Evolutionary conservation across 2,797 vertebrate genomes (phyloP).

Genomic region (Microctenopoma lineatum): DNA sequence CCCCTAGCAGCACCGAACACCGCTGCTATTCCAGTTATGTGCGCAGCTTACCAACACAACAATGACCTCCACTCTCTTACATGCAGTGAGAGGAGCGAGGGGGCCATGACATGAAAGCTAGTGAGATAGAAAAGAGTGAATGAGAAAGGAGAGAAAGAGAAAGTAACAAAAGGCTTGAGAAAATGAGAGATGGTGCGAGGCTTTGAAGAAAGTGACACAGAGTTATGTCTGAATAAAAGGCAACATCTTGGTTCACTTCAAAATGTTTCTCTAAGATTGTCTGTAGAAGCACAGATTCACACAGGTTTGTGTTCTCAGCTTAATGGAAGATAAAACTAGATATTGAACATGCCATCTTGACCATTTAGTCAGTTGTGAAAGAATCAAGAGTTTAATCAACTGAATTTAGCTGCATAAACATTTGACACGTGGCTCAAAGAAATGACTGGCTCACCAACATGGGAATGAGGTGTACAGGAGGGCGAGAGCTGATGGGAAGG

Average conservation of each 20-base stretch:
- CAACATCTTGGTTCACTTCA: conserved; percentile 7
- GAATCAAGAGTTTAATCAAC: neutral
- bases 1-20: conserved; percentile 67
- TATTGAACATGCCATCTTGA: too few species aligned
- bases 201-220: conserved; percentile 13
- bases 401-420: neutral
- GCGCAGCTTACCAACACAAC: conserved; percentile 39
- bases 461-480: conserved; percentile 41
- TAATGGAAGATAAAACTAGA: too few species aligned
- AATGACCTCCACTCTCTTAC: conserved; percentile 55
- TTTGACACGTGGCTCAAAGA: conserved; percentile 7
- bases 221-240: conserved; percentile 7
- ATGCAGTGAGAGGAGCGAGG: conserved; percentile 3
- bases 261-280: neutral
- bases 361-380: neutral
- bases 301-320: neutral
- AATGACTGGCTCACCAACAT: conserved; percentile 16
- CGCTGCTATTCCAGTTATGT: conserved; percentile 75
- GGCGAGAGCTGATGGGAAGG: conserved; percentile 56
- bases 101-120: conserved; percentile 31
- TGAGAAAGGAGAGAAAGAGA: conserved; percentile 25
- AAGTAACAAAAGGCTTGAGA: conserved; percentile 19
- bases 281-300: neutral
- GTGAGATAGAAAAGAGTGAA: conserved; percentile 14
- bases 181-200: conserved; percentile 13